These are phyloP conservation scores for Polypedilum pembai DNA, from an alignment of 1,140 invertebrate genomes.

Conservation along the genomic window DNA sequence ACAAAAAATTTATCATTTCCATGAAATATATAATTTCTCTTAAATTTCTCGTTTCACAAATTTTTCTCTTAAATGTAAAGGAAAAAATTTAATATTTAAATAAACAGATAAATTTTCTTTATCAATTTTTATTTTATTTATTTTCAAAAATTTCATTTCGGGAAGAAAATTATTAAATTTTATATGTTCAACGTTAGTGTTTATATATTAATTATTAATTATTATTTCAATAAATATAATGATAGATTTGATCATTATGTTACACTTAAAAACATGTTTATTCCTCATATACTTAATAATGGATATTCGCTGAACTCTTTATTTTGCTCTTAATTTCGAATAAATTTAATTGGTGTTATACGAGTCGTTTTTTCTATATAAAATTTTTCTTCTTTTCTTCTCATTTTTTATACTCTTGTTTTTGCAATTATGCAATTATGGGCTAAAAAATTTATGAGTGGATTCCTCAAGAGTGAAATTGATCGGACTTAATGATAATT, in stretches of 20 bases:
- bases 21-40: neutral
- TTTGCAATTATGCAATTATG: conserved; percentile 18
- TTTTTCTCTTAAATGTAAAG: neutral
- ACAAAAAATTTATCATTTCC: neutral
- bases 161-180: neutral
- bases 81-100: neutral
- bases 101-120: neutral
- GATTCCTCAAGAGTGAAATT: neutral
- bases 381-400: neutral
- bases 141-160: neutral
- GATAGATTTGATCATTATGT: neutral
- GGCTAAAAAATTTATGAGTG: neutral
- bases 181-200: neutral
- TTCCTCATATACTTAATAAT: neutral
- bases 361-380: conserved; percentile 13
- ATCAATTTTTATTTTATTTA: too few species aligned
- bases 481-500: neutral
- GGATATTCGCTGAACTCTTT: conserved; percentile 1
- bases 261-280: neutral
- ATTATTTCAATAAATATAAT: neutral
- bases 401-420: neutral
- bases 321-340: neutral
- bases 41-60: neutral
- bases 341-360: conserved; percentile 16
- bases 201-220: neutral